Evolutionary conservation across 2,797 vertebrate species (phyloP).

Genomic region (Pogonophryne albipinna): DNA sequence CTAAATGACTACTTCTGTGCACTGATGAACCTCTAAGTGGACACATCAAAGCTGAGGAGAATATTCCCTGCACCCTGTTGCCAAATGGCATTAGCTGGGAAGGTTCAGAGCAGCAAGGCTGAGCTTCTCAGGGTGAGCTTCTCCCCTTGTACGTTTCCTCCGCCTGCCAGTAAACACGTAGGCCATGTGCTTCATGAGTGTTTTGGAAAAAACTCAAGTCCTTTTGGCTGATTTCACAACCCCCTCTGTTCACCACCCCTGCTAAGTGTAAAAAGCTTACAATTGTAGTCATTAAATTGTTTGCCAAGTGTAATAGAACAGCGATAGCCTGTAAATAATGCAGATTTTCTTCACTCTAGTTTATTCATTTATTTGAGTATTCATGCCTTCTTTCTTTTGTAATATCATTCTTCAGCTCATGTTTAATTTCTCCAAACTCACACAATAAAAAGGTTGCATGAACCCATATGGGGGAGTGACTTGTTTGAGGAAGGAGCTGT

Average conservation of each 20-base stretch:
- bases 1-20: conserved; percentile 65
- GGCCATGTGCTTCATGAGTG: conserved; percentile 53
- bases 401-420: conserved; percentile 8
- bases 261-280: conserved; percentile 47
- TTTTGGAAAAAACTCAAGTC: conserved; percentile 52
- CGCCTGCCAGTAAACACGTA: conserved; percentile 69
- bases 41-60: conserved; percentile 77
- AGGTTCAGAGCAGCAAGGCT: conserved; percentile 55
- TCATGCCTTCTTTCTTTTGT: conserved; percentile 4
- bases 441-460: conserved; percentile 36
- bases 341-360: conserved; percentile 8
- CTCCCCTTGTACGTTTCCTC: conserved; percentile 46
- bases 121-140: conserved; percentile 57
- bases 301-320: conserved; percentile 45
- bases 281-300: conserved; percentile 30
- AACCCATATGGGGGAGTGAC: conserved; percentile 43
- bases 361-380: conserved; percentile 18
- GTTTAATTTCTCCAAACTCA: conserved; percentile 24
- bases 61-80: conserved; percentile 64
- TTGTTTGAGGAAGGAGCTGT: conserved; percentile 83
- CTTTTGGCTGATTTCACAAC: conserved; percentile 50
- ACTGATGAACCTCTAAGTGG: conserved; percentile 76
- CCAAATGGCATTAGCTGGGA: conserved; percentile 75
- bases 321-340: conserved; percentile 26
- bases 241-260: conserved; percentile 41